Evolutionary conservation across 2,888 invertebrate species (phyloP).

Genomic region (Epiblema foenella): DNA sequence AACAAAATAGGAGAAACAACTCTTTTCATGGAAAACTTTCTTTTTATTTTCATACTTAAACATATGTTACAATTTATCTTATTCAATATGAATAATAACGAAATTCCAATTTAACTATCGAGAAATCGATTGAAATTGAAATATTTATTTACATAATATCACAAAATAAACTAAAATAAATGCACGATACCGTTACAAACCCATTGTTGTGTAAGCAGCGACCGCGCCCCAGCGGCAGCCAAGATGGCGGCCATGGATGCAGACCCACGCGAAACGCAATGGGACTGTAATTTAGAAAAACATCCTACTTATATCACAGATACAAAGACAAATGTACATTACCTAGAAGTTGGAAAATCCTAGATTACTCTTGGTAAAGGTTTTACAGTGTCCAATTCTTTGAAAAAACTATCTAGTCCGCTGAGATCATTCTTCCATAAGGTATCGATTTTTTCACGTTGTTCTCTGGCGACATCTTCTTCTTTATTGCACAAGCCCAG

Average conservation of each 20-base stretch:
- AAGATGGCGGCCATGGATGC: constrained; percentile 84
- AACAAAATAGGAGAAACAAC: constrained; percentile 62
- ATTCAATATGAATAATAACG: constrained; percentile 83
- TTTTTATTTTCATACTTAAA: constrained; percentile 83
- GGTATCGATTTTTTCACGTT: constrained; percentile 77
- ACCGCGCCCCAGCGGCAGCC: constrained; percentile 85
- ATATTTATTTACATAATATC: constrained; percentile 62
- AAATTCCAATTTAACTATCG: constrained; percentile 76
- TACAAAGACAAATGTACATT: constrained; percentile 71
- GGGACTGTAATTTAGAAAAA: constrained; percentile 85
- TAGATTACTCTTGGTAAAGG: constrained; percentile 63
- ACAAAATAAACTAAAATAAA: constrained; percentile 61
- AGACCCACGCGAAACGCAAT: constrained; percentile 85
- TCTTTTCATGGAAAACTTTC: constrained; percentile 61
- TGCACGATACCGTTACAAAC: constrained; percentile 85
- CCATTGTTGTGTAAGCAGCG: constrained; percentile 86
- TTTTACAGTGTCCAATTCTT: constrained; percentile 86
- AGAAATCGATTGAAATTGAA: constrained; percentile 73
- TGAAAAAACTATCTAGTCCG: constrained; percentile 88
- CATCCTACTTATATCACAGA: constrained; percentile 84
- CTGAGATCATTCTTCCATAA: constrained; percentile 86
- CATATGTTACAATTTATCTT: constrained; percentile 81
- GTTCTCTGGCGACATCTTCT: constrained; percentile 75
- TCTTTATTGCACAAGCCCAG: constrained; percentile 77
- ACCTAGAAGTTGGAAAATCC: constrained; percentile 66